Evolutionary conservation across 1,140 invertebrate genomes (phyloP).

Genomic region (Scaptomyza hsui): DNA sequence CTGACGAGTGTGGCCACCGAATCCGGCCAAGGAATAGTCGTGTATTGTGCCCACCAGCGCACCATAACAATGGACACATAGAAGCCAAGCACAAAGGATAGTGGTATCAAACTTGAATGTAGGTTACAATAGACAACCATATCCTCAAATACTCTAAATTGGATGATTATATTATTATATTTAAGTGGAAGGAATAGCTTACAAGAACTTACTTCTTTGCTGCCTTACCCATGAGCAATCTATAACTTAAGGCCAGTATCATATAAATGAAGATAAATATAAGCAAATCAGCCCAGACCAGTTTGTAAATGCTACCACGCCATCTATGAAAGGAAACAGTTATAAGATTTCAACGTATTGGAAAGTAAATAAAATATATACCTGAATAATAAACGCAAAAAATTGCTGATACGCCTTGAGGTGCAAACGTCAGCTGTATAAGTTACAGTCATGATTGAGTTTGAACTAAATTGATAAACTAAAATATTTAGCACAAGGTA

Average conservation of each 20-base stretch:
- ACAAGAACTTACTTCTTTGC: conserved; percentile 88
- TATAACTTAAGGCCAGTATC: conserved; percentile 92
- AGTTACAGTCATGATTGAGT: conserved; percentile 68
- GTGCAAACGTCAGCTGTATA: conserved; percentile 66
- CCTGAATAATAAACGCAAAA: conserved; percentile 60
- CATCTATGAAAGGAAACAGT: conserved; percentile 89
- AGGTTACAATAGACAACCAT: conserved; percentile 90
- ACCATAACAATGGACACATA: conserved; percentile 96
- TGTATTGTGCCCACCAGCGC: conserved; percentile 96
- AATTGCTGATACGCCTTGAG: conserved; percentile 59
- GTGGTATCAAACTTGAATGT: conserved; percentile 91
- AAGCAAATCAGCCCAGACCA: conserved; percentile 95
- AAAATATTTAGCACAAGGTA: background rate
- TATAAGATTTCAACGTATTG: background rate
- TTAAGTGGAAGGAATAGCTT: background rate
- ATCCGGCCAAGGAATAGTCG: conserved; percentile 91
- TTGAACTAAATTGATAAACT: background rate
- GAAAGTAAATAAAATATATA: conserved; percentile 2
- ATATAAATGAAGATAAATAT: conserved; percentile 92
- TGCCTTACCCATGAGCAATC: conserved; percentile 89
- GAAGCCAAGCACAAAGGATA: conserved; percentile 95
- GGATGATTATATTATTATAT: background rate
- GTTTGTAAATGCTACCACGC: conserved; percentile 97
- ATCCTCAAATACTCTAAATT: conserved; percentile 88
- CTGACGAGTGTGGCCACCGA: conserved; percentile 91